phyloP scores from a whole-genome alignment of 2,888 invertebrate species.

The Pegoplata infirma region DNA sequence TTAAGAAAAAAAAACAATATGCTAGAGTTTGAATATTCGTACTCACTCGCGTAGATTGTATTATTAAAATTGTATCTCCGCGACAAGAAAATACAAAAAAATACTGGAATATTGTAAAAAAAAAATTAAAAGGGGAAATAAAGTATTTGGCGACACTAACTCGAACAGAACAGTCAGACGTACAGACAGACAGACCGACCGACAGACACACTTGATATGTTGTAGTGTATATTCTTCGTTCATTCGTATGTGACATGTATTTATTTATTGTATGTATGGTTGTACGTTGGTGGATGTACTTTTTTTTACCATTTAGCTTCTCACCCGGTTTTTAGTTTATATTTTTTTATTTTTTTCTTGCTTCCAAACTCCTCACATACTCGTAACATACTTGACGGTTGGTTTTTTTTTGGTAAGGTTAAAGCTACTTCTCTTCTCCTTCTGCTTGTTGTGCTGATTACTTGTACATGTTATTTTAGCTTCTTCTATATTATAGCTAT shows the following conservation, averaged over 20 bases:
- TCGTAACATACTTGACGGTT: background rate
- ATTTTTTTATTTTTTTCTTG: no score
- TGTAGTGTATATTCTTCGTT: conserved; percentile 11
- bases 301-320: conserved; percentile 50
- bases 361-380: conserved; percentile 23
- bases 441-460: conserved; percentile 30
- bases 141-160: conserved; percentile 46
- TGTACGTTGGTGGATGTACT: conserved; percentile 45
- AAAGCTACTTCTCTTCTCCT: conserved; percentile 11
- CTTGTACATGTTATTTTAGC: conserved; percentile 30
- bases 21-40: conserved; percentile 3
- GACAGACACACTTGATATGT: background rate
- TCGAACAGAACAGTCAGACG: conserved; percentile 11
- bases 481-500: background rate
- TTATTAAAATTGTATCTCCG: conserved; percentile 30
- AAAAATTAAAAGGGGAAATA: conserved; percentile 23
- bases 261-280: conserved; percentile 1
- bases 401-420: conserved; percentile 21
- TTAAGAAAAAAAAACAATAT: background rate
- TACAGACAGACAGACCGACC: background rate
- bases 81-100: conserved; percentile 11
- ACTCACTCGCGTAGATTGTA: no score
- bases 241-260: conserved; percentile 52
- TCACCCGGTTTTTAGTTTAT: conserved; percentile 41
- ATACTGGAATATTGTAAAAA: background rate